phyloP scores from a whole-genome alignment of 2,888 invertebrate species.

The Heliconius sara region DNA sequence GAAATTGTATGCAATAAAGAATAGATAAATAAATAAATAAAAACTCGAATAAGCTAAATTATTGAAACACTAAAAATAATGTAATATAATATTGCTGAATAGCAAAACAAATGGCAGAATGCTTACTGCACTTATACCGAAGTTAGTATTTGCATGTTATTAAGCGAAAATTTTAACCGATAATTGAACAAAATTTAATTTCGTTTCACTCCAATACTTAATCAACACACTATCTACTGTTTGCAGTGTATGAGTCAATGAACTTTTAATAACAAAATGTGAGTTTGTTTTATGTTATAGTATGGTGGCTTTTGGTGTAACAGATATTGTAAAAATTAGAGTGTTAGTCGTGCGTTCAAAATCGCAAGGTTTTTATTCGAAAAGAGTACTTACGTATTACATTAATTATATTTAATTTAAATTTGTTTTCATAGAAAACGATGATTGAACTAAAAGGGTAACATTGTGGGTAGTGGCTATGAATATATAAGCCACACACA shows the following conservation, averaged over 20 bases:
- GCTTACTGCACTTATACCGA: not conserved
- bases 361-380: too few species aligned
- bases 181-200: conserved; percentile 27
- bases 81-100: conserved; percentile 11
- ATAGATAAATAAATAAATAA: too few species aligned
- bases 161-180: conserved; percentile 19
- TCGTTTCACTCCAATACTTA: conserved; percentile 24
- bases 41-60: too few species aligned
- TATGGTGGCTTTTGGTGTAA: not conserved
- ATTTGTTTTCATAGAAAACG: too few species aligned
- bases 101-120: conserved; percentile 14
- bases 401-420: too few species aligned
- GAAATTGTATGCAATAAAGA: too few species aligned
- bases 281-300: not conserved
- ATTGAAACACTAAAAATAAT: not conserved
- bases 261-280: not conserved
- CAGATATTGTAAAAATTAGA: too few species aligned
- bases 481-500: too few species aligned
- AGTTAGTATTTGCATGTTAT: conserved; percentile 22
- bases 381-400: too few species aligned
- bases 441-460: too few species aligned
- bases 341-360: too few species aligned
- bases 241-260: not conserved
- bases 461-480: too few species aligned
- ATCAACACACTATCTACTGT: conserved; percentile 10